These are phyloP conservation scores for Xanthorhoe spadicearia DNA, from an alignment of 2,888 invertebrate genomes.

Conservation along the genomic window DNA sequence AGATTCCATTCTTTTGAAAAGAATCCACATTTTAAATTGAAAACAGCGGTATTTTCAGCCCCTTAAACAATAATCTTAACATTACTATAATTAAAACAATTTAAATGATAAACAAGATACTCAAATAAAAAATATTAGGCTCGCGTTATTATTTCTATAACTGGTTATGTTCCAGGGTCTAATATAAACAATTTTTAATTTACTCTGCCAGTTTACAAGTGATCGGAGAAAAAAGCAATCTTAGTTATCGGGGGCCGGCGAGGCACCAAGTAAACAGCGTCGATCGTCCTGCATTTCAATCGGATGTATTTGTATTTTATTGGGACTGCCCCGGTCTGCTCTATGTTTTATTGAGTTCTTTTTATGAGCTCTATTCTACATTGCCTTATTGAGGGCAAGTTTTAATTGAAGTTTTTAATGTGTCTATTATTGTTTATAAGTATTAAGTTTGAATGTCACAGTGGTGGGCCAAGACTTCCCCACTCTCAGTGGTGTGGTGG, in stretches of 20 bases:
- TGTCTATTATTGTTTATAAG: too few relatives aligned
- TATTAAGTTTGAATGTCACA: too few relatives aligned
- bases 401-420: constrained; percentile 15
- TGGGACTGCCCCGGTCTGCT: constrained; percentile 69
- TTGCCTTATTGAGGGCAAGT: constrained; percentile 13
- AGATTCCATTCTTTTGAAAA: too few relatives aligned
- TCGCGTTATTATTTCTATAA: neutral
- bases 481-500: too few relatives aligned
- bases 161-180: constrained; percentile 12
- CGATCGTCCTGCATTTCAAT: constrained; percentile 80
- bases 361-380: constrained; percentile 57
- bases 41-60: too few relatives aligned
- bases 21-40: too few relatives aligned
- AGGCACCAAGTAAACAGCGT: constrained; percentile 75
- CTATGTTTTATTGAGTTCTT: constrained; percentile 74
- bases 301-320: constrained; percentile 81
- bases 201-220: constrained; percentile 74
- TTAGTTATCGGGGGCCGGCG: constrained; percentile 63
- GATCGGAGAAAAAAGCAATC: constrained; percentile 79
- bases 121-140: neutral
- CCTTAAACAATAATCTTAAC: too few relatives aligned
- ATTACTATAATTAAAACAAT: too few relatives aligned
- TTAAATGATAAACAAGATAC: neutral
- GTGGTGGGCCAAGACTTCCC: too few relatives aligned
- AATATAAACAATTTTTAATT: constrained; percentile 61